A percentile compares a stretch with the other conserved stretches of the same genome.
phyloP scores from a whole-genome alignment of 2,113 vertebrate species.

The Otolemur garnettii region DNA sequence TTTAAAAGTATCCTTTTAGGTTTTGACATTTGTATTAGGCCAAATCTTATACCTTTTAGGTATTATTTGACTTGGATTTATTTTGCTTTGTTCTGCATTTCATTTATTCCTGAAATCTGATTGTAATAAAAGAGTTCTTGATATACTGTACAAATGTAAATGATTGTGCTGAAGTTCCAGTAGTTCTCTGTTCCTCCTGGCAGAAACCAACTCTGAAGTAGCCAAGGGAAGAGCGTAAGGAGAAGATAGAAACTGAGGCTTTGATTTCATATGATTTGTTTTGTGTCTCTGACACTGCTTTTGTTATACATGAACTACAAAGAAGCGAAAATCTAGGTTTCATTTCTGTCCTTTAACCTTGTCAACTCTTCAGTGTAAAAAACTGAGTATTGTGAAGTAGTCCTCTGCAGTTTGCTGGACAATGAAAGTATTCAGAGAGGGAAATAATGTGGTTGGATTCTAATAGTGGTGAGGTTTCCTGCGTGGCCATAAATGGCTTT shows the following conservation, averaged over 20 bases:
- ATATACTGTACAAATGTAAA: not conserved
- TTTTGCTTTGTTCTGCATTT: not conserved
- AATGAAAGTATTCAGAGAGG: not conserved
- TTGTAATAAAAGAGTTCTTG: not conserved
- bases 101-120: not conserved
- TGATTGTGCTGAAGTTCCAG: not conserved
- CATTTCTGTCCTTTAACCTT: not conserved
- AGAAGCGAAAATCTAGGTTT: not conserved
- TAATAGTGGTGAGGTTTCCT: not conserved
- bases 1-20: not conserved
- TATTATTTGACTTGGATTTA: not conserved
- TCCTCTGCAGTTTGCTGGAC: not conserved
- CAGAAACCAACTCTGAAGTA: not conserved
- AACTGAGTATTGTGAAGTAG: not conserved
- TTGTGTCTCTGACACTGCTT: not conserved
- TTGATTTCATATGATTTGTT: slow-evolving; percentile 9
- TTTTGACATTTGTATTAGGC: not conserved
- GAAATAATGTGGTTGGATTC: not conserved
- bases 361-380: not conserved
- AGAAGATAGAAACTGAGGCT: not conserved
- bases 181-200: not conserved
- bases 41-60: rapidly evolving
- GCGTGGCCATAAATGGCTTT: not conserved
- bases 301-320: not conserved
- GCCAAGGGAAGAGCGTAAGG: not conserved